Percentiles rank a stretch among this genome's conserved stretches.
These are phyloP conservation scores for Globodera rostochiensis DNA, from an alignment of 1,140 invertebrate genomes.

Conservation along the genomic window DNA sequence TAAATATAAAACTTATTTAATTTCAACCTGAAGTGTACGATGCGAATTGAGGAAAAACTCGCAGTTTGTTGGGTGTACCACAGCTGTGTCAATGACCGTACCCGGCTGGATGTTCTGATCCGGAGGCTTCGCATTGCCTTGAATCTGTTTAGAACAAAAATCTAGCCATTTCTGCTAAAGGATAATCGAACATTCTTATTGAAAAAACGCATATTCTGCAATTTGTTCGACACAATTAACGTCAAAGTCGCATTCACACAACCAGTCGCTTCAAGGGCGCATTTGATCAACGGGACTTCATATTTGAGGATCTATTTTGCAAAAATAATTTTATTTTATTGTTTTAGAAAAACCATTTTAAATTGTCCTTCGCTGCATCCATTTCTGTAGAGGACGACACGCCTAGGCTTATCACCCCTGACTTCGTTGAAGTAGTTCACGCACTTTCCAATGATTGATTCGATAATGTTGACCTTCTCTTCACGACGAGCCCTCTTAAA, in stretches of 20 bases:
- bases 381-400: slow-evolving; percentile 48
- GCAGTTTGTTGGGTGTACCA: slow-evolving; percentile 44
- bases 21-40: slow-evolving; percentile 39
- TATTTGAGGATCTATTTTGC: slow-evolving; percentile 31
- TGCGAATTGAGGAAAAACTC: slow-evolving; percentile 53
- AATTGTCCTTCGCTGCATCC: slow-evolving; percentile 49
- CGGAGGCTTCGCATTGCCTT: slow-evolving; percentile 18
- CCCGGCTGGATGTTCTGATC: slow-evolving; percentile 52
- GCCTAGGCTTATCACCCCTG: slow-evolving; percentile 17
- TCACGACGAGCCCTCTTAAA: slow-evolving; percentile 37
- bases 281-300: slow-evolving; percentile 38
- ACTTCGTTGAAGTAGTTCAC: slow-evolving; percentile 20
- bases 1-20: slow-evolving; percentile 14
- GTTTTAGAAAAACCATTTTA: slow-evolving; percentile 19
- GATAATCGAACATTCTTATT: slow-evolving; percentile 18
- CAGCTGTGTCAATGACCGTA: slow-evolving; percentile 33
- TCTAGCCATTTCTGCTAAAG: background rate
- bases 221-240: slow-evolving; percentile 44
- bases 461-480: slow-evolving; percentile 46
- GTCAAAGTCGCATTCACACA: slow-evolving; percentile 27
- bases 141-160: slow-evolving; percentile 31
- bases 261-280: background rate
- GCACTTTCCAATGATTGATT: slow-evolving; percentile 33
- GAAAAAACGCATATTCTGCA: slow-evolving; percentile 50
- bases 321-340: no score